Conservation (phyloP, 2,888 invertebrate genomes). For the Argyresthia goedartella region DNA sequence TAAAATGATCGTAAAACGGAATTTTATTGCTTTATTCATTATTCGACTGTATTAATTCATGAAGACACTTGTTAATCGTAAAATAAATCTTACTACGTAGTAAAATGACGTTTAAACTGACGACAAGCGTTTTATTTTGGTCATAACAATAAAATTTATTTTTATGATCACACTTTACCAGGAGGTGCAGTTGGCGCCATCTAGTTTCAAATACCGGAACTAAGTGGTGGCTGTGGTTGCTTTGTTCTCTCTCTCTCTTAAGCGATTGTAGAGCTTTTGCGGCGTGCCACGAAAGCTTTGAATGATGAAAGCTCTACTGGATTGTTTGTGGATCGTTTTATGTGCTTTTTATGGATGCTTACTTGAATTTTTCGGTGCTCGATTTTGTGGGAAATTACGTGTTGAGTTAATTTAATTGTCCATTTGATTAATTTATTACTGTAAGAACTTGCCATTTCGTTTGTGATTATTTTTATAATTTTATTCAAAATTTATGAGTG, state of each 20-base stretch:
- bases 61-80: conserved; percentile 70
- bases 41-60: conserved; percentile 66
- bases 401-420: background rate
- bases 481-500: no score
- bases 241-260: conserved; percentile 26
- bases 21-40: conserved; percentile 68
- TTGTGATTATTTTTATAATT: no score
- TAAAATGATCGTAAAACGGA: conserved; percentile 56
- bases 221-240: conserved; percentile 29
- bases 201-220: conserved; percentile 35
- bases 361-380: background rate
- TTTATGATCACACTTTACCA: conserved; percentile 48
- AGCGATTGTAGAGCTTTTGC: conserved; percentile 26
- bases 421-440: no score
- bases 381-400: background rate
- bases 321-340: background rate
- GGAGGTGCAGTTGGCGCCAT: conserved; percentile 40
- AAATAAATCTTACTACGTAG: conserved; percentile 70
- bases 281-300: conserved; percentile 24
- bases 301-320: background rate
- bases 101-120: conserved; percentile 71
- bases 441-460: no score
- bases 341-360: background rate
- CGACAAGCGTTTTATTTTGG: conserved; percentile 71
- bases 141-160: conserved; percentile 72